These are phyloP conservation scores for Panagrolaimus sp. DNA, from an alignment of 1,140 invertebrate genomes.

Conservation along the genomic window DNA sequence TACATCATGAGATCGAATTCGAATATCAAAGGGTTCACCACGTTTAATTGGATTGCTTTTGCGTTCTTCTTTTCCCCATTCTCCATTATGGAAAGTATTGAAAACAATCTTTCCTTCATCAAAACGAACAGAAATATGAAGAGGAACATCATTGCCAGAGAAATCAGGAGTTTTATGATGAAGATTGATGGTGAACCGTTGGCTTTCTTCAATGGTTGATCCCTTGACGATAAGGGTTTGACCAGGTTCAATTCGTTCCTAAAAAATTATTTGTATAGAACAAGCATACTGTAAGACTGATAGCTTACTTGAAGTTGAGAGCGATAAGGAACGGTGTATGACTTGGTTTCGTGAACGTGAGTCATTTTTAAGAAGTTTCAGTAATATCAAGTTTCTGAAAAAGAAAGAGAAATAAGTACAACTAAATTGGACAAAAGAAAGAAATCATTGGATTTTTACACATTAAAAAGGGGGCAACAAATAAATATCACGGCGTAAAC, in stretches of 20 bases:
- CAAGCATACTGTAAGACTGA: not conserved
- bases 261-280: constrained; percentile 25
- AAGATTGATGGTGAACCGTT: constrained; percentile 52
- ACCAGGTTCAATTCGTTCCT: constrained; percentile 54
- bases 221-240: constrained; percentile 58
- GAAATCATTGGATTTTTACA: too few species aligned
- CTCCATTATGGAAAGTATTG: constrained; percentile 49
- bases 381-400: constrained; percentile 6
- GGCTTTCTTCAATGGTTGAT: constrained; percentile 53
- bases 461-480: too few species aligned
- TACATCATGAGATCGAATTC: constrained; percentile 57
- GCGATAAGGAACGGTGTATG: constrained; percentile 54
- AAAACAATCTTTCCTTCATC: constrained; percentile 55
- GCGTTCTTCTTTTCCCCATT: constrained; percentile 59
- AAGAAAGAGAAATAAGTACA: not conserved
- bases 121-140: constrained; percentile 55
- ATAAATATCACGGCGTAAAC: too few species aligned
- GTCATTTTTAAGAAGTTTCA: not conserved
- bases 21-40: constrained; percentile 55
- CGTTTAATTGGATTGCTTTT: constrained; percentile 55
- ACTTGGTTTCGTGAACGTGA: not conserved
- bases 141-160: constrained; percentile 54
- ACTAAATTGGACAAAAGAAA: too few species aligned
- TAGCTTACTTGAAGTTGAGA: constrained; percentile 15
- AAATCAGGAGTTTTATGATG: constrained; percentile 51